phyloP scores from a whole-genome alignment of 2,888 invertebrate species.

The Eristalis tenax region DNA sequence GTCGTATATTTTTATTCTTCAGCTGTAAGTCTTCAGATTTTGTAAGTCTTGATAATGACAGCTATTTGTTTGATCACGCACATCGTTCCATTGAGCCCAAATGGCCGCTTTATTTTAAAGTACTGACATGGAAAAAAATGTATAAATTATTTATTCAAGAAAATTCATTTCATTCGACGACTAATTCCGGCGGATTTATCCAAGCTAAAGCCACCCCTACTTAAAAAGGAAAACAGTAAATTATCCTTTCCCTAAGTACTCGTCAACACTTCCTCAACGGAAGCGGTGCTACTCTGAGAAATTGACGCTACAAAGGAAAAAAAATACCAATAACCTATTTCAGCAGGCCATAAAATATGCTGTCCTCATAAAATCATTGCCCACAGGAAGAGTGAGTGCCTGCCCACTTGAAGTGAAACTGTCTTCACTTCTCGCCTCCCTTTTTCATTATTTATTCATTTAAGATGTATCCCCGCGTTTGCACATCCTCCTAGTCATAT shows the following conservation, averaged over 20 bases:
- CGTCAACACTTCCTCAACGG: slow-evolving; percentile 33
- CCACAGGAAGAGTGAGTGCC: slow-evolving; percentile 32
- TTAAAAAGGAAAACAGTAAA: background rate
- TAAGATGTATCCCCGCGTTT: slow-evolving; percentile 31
- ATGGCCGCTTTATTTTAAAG: background rate
- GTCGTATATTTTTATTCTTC: background rate
- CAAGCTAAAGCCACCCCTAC: background rate
- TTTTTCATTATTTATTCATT: slow-evolving; percentile 37
- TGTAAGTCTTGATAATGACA: background rate
- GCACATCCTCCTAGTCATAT: slow-evolving; percentile 35
- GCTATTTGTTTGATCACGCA: background rate
- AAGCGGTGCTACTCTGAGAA: slow-evolving; percentile 20
- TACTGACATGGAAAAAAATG: background rate
- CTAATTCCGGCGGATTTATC: background rate
- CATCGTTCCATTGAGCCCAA: background rate
- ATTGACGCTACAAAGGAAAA: slow-evolving; percentile 12
- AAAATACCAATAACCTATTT: slow-evolving; percentile 47
- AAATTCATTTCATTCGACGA: background rate
- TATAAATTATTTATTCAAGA: background rate
- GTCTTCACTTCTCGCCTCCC: background rate
- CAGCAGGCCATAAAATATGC: slow-evolving; percentile 36
- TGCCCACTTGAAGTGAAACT: slow-evolving; percentile 3
- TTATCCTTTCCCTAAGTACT: slow-evolving; percentile 19
- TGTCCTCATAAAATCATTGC: slow-evolving; percentile 37
- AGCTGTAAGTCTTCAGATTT: background rate